phyloP scores from a whole-genome alignment of 2,797 vertebrate species.

The Rachycentron canadum region DNA sequence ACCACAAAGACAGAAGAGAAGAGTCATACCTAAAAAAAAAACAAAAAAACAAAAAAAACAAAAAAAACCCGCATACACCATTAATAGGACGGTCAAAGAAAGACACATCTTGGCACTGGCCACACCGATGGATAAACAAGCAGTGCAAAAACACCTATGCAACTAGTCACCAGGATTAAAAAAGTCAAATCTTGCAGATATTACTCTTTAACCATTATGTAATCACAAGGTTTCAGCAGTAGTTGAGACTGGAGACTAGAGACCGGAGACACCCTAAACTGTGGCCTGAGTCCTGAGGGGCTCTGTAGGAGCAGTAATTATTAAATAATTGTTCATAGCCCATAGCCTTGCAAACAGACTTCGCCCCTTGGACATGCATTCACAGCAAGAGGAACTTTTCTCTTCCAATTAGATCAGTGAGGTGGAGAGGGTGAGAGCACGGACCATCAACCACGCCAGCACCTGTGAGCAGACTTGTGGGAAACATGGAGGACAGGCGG shows the following conservation, averaged over 20 bases:
- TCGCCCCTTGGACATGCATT: slow-evolving; percentile 60
- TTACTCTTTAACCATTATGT: neutral
- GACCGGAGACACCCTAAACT: slow-evolving; percentile 51
- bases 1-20: neutral
- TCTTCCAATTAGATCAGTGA: slow-evolving; percentile 76
- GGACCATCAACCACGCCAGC: slow-evolving; percentile 59
- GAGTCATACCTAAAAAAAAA: neutral
- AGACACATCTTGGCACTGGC: neutral
- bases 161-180: neutral
- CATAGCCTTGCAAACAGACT: slow-evolving; percentile 54
- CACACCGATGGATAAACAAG: neutral
- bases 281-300: slow-evolving; percentile 39
- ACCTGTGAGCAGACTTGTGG: slow-evolving; percentile 44
- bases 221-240: slow-evolving; percentile 18
- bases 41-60: no score
- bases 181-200: neutral
- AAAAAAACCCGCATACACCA: neutral
- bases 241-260: slow-evolving; percentile 36
- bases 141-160: neutral
- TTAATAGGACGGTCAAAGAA: neutral
- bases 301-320: slow-evolving; percentile 63
- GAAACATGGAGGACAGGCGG: slow-evolving; percentile 33
- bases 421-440: slow-evolving; percentile 58
- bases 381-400: slow-evolving; percentile 61
- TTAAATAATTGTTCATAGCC: slow-evolving; percentile 76